Conservation (phyloP, 2,888 invertebrate genomes). For the Nipponacmea schrenckii region DNA sequence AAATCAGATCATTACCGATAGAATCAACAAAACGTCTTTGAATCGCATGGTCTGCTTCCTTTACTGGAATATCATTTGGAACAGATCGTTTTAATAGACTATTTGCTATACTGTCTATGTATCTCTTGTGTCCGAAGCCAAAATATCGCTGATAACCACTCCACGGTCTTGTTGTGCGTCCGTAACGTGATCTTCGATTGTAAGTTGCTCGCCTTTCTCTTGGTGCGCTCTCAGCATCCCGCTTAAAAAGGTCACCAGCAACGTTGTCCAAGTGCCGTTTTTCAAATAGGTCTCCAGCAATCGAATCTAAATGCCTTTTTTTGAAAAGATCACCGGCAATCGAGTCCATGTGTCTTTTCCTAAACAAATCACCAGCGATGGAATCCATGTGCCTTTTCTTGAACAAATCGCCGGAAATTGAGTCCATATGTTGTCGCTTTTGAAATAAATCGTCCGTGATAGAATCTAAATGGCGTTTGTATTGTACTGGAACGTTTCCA, state of each 20-base stretch:
- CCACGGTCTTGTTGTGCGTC: constrained; percentile 8
- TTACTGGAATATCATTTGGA: neutral
- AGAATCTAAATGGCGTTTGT: constrained; percentile 1
- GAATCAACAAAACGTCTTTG: constrained; percentile 18
- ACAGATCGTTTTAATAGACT: neutral
- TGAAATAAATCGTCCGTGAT: neutral
- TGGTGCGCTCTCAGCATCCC: neutral
- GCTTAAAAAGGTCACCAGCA: neutral
- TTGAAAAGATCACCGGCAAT: constrained; percentile 1
- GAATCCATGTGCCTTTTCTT: constrained; percentile 6
- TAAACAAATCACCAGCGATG: neutral
- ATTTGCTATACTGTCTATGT: neutral
- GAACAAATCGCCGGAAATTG: neutral
- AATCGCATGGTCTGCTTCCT: neutral
- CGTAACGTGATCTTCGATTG: neutral
- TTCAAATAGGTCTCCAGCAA: constrained; percentile 11
- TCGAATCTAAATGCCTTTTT: constrained; percentile 17
- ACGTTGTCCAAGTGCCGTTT: neutral
- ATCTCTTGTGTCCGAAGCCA: constrained; percentile 8
- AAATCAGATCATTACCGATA: constrained; percentile 11
- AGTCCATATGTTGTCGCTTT: constrained; percentile 3
- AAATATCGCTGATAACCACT: neutral
- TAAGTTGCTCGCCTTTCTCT: neutral
- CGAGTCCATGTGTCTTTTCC: neutral
- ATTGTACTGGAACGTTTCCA: neutral